Percentiles rank a stretch among this genome's conserved stretches.
phyloP scores from a whole-genome alignment of 2,113 vertebrate species.

The Chloroceryle aenea region DNA sequence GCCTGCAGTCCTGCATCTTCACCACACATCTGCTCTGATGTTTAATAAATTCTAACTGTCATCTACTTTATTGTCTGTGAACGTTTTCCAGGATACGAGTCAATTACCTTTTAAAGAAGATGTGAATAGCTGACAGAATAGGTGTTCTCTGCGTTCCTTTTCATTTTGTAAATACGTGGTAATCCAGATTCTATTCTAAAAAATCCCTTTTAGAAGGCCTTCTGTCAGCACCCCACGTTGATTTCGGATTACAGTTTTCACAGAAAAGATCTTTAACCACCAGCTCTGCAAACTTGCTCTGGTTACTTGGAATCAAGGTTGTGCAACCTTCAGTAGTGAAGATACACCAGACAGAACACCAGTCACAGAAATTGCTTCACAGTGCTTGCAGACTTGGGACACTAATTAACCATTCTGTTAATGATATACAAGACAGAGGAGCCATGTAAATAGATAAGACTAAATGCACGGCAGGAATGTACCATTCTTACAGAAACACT shows the following conservation, averaged over 20 bases:
- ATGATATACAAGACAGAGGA: background rate
- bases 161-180: too few species aligned
- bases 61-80: background rate
- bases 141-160: background rate
- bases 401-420: slow-evolving; percentile 45
- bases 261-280: background rate
- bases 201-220: too few species aligned
- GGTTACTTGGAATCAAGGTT: background rate
- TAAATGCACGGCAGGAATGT: background rate
- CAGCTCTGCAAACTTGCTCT: background rate
- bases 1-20: background rate
- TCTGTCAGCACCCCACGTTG: too few species aligned
- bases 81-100: background rate
- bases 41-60: background rate
- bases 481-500: background rate
- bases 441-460: background rate
- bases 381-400: background rate
- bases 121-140: background rate
- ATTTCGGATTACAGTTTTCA: too few species aligned
- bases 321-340: background rate
- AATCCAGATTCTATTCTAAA: too few species aligned
- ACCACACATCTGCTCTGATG: background rate
- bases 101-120: background rate
- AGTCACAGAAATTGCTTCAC: background rate
- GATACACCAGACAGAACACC: background rate